phyloP scores from a whole-genome alignment of 2,113 vertebrate genomes.

The Microcebus griseorufus region DNA sequence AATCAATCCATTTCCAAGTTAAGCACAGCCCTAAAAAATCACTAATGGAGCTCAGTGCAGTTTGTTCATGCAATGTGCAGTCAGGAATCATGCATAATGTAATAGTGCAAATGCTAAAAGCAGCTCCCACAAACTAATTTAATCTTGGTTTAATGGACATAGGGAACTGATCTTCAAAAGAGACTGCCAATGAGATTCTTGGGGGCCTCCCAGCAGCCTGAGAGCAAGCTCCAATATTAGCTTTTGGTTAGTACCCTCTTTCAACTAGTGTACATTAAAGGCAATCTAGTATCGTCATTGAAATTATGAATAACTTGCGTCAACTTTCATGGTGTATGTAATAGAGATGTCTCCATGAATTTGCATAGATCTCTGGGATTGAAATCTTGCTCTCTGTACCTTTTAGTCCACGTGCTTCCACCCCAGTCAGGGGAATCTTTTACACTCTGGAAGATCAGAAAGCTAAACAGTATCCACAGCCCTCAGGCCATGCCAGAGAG shows the following conservation, averaged over 20 bases:
- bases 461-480: neutral
- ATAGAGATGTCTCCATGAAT: neutral
- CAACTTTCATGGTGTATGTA: neutral
- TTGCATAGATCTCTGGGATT: neutral
- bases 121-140: slow-evolving; percentile 68
- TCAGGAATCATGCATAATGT: slow-evolving; percentile 74
- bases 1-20: slow-evolving; percentile 73
- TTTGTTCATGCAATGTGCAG: slow-evolving; percentile 38
- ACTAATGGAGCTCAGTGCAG: slow-evolving; percentile 59
- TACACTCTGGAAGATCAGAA: slow-evolving; percentile 42
- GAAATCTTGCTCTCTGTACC: neutral
- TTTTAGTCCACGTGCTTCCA: neutral
- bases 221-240: slow-evolving; percentile 2
- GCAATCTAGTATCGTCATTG: slow-evolving; percentile 6
- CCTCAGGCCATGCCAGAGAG: slow-evolving; percentile 49
- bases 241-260: slow-evolving; percentile 15
- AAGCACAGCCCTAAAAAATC: slow-evolving; percentile 60
- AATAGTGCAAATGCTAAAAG: slow-evolving; percentile 72
- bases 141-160: slow-evolving; percentile 69
- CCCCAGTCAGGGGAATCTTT: neutral
- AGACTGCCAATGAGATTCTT: slow-evolving; percentile 43
- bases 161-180: slow-evolving; percentile 63
- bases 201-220: slow-evolving; percentile 26
- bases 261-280: slow-evolving; percentile 14
- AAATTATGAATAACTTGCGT: slow-evolving; percentile 46